A percentile compares a stretch with the other conserved stretches of the same genome.
Conservation (phyloP, 2,797 vertebrate genomes). For the Microctenopoma stevenorrisi region DNA sequence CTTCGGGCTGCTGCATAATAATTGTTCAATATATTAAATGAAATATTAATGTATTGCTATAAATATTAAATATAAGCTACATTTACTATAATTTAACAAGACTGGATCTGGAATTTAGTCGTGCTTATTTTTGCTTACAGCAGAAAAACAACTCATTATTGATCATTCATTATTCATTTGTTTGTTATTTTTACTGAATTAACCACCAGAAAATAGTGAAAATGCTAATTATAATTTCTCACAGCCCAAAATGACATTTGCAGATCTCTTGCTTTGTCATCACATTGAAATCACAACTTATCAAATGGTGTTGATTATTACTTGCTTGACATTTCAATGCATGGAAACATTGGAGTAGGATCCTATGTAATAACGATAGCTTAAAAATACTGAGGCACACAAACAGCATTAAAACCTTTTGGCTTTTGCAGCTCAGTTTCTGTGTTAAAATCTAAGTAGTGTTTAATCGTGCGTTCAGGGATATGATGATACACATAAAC, state of each 20-base stretch:
- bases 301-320: background rate
- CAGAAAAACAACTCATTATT: background rate
- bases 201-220: background rate
- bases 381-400: background rate
- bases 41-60: background rate
- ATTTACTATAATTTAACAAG: background rate
- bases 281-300: background rate
- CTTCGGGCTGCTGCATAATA: background rate
- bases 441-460: slow-evolving; percentile 45
- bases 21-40: background rate
- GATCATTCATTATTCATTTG: background rate
- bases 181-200: background rate
- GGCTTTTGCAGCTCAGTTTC: slow-evolving; percentile 26
- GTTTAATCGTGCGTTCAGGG: slow-evolving; percentile 61
- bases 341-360: background rate
- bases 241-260: background rate
- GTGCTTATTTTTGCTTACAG: background rate
- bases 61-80: background rate
- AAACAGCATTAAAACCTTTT: slow-evolving; percentile 8
- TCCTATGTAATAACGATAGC: slow-evolving; percentile 17
- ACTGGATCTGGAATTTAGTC: background rate
- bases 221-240: background rate
- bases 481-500: slow-evolving; percentile 50
- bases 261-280: background rate
- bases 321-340: background rate